Evolutionary conservation across 2,888 invertebrate genomes (phyloP).

Genomic region (Halocaridina rubra): DNA sequence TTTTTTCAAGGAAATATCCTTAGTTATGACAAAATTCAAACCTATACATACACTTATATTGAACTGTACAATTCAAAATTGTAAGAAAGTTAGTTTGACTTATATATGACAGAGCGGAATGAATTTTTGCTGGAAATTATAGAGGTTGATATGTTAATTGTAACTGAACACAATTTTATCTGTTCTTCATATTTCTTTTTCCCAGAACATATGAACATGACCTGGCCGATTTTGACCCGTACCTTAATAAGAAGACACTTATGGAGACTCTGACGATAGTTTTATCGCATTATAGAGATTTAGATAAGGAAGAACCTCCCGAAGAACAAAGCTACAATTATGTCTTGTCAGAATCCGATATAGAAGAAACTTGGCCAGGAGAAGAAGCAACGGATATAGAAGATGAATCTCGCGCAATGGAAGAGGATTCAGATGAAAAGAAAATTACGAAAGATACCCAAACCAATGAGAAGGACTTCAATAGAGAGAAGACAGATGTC

Average conservation of each 20-base stretch:
- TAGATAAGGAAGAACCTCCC: slow-evolving; percentile 63
- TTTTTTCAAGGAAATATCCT: too few species aligned
- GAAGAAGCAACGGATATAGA: too few species aligned
- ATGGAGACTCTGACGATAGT: slow-evolving; percentile 79
- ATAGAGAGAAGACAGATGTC: not conserved
- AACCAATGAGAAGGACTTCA: slow-evolving; percentile 24
- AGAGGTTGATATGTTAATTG: too few species aligned
- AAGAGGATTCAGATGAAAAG: slow-evolving; percentile 9
- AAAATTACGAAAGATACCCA: slow-evolving; percentile 27
- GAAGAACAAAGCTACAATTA: not conserved
- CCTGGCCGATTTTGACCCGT: slow-evolving; percentile 75
- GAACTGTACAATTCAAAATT: too few species aligned
- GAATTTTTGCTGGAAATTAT: too few species aligned
- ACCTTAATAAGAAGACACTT: slow-evolving; percentile 78
- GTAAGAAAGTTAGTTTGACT: too few species aligned
- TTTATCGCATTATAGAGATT: slow-evolving; percentile 73
- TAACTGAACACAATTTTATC: not conserved
- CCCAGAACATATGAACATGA: slow-evolving; percentile 75
- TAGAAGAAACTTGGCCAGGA: not conserved
- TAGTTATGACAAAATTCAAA: too few species aligned
- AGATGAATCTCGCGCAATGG: too few species aligned
- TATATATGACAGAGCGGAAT: too few species aligned
- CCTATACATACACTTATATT: too few species aligned
- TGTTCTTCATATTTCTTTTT: slow-evolving; percentile 53
- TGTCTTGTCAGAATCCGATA: too few species aligned